Conservation (phyloP, 92 coral and sea anemone species). For the Palythoa caribaeorum region DNA sequence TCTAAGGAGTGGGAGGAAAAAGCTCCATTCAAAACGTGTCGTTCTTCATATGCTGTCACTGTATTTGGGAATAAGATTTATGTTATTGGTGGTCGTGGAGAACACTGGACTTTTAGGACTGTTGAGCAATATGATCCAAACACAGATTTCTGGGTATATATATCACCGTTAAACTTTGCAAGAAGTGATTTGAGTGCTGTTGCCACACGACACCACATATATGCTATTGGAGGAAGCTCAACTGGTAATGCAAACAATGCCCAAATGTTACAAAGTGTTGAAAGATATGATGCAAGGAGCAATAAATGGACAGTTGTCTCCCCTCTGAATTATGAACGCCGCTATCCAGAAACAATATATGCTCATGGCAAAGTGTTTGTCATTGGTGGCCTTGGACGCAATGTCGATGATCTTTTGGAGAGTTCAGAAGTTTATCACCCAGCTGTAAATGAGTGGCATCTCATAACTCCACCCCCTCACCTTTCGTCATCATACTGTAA, state of each 20-base stretch:
- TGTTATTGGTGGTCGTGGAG: slow-evolving; percentile 77
- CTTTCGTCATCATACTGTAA: slow-evolving; percentile 41
- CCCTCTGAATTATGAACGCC: slow-evolving; percentile 41
- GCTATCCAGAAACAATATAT: slow-evolving; percentile 42
- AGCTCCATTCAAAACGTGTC: slow-evolving; percentile 68
- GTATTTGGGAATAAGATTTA: slow-evolving; percentile 68
- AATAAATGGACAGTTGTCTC: slow-evolving; percentile 40
- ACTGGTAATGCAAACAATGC: slow-evolving; percentile 49
- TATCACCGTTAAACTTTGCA: slow-evolving; percentile 66
- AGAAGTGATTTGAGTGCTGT: slow-evolving; percentile 77
- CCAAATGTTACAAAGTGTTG: slow-evolving; percentile 46
- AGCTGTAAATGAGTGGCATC: slow-evolving; percentile 43
- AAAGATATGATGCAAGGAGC: slow-evolving; percentile 30
- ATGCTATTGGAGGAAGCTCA: slow-evolving; percentile 79
- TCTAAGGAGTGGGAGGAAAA: slow-evolving; percentile 71
- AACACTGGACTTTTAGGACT: slow-evolving; percentile 67
- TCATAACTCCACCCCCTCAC: slow-evolving; percentile 48
- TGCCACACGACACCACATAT: slow-evolving; percentile 58
- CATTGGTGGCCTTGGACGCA: slow-evolving; percentile 41
- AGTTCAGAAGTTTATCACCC: slow-evolving; percentile 42
- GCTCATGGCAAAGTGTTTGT: slow-evolving; percentile 46
- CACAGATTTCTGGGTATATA: slow-evolving; percentile 63
- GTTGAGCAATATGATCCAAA: slow-evolving; percentile 82
- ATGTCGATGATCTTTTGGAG: slow-evolving; percentile 40
- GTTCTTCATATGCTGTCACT: slow-evolving; percentile 63